Evolutionary conservation across 1,140 invertebrate species (phyloP).

Genomic region (Drosophila ironensis): DNA sequence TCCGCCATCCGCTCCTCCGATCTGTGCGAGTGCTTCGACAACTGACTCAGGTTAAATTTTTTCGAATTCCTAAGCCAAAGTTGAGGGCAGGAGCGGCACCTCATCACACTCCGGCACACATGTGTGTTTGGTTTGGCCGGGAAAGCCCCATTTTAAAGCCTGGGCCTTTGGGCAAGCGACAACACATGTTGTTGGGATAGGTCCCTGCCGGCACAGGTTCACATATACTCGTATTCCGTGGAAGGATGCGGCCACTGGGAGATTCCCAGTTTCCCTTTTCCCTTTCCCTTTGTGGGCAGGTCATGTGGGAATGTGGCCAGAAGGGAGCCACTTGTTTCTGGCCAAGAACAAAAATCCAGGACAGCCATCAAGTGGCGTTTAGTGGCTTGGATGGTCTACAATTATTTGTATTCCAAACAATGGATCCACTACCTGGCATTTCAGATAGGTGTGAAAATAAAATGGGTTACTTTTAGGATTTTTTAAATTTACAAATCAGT

Average conservation of each 20-base stretch:
- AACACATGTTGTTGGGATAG: conserved; percentile 54
- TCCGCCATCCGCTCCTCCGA: not conserved
- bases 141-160: conserved; percentile 67
- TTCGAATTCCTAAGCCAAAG: conserved; percentile 59
- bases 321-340: conserved; percentile 27
- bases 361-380: conserved; percentile 18
- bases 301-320: not conserved
- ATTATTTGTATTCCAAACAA: too few species aligned
- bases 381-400: not conserved
- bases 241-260: conserved; percentile 15
- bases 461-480: too few species aligned
- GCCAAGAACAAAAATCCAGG: conserved; percentile 6
- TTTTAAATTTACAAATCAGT: too few species aligned
- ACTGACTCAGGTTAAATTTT: conserved; percentile 9
- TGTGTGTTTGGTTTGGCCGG: conserved; percentile 47
- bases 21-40: conserved; percentile 8
- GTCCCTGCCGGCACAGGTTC: conserved; percentile 32
- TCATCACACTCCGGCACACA: conserved; percentile 19
- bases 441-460: too few species aligned
- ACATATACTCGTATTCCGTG: conserved; percentile 10
- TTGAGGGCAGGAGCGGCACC: conserved; percentile 29
- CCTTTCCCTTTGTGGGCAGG: too few species aligned
- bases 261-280: conserved; percentile 12
- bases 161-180: conserved; percentile 22
- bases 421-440: too few species aligned